These are phyloP conservation scores for Mustela lutreola DNA, from an alignment of 2,113 vertebrate species.

Conservation along the genomic window DNA sequence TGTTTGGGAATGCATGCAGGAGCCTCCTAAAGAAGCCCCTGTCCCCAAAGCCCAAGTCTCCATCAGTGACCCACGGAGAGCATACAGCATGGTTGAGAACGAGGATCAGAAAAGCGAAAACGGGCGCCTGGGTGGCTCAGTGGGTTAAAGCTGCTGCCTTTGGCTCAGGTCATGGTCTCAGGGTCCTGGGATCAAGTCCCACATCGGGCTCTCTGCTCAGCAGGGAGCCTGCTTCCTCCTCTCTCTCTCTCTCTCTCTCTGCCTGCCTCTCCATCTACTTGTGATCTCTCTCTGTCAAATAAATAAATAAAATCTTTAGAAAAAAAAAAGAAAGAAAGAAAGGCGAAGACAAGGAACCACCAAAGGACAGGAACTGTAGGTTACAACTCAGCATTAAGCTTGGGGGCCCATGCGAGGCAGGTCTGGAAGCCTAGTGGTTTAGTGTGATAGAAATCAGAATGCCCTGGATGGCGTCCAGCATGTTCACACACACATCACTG, in stretches of 20 bases:
- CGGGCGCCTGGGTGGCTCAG: too few relatives aligned
- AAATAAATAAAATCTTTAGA: too few relatives aligned
- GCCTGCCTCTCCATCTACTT: too few relatives aligned
- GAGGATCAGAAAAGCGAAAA: neutral
- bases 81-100: neutral
- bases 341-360: neutral
- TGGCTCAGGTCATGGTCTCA: too few relatives aligned
- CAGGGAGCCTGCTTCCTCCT: too few relatives aligned
- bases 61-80: neutral
- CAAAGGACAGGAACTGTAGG: neutral
- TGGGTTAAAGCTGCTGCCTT: too few relatives aligned
- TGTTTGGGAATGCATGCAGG: neutral
- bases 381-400: neutral
- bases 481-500: neutral
- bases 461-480: neutral
- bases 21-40: neutral
- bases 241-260: too few relatives aligned
- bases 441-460: neutral
- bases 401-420: neutral
- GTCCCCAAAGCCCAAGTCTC: neutral
- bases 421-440: neutral
- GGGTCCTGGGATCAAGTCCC: too few relatives aligned
- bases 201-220: too few relatives aligned
- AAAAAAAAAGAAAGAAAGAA: neutral
- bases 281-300: too few relatives aligned